A percentile compares a stretch with the other conserved stretches of the same genome.
Conservation (phyloP, 2,113 vertebrate species). For the Coryphaenoides rupestris region DNA sequence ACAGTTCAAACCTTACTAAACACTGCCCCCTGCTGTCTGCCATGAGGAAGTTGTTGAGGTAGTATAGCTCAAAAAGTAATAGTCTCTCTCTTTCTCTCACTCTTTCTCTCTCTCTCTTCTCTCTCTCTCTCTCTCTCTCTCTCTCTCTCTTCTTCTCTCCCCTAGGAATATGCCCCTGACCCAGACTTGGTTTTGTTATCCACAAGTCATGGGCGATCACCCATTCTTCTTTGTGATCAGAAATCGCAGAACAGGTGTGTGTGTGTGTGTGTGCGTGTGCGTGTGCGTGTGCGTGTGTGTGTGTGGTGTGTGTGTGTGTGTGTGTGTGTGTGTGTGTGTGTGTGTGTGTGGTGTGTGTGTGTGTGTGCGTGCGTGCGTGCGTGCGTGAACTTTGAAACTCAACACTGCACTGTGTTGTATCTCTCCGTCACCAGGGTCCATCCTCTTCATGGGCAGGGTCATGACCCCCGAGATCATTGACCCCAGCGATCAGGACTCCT, state of each 20-base stretch:
- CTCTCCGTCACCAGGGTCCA: constrained; percentile 71
- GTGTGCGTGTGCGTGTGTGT: too few relatives aligned
- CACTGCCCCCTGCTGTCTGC: constrained; percentile 29
- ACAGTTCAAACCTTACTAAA: constrained; percentile 8
- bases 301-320: too few relatives aligned
- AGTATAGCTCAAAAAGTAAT: too few relatives aligned
- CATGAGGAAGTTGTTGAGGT: not conserved
- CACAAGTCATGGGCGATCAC: constrained; percentile 95
- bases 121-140: not conserved
- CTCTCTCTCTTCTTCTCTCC: constrained; percentile 19
- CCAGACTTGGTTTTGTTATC: constrained; percentile 92
- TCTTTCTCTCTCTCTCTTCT: not conserved
- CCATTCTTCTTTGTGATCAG: constrained; percentile 95
- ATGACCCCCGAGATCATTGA: constrained; percentile 94
- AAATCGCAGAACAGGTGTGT: constrained; percentile 87
- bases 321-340: too few relatives aligned
- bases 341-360: too few relatives aligned
- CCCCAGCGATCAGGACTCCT: constrained; percentile 82
- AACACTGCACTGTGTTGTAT: not conserved
- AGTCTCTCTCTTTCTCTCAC: not conserved
- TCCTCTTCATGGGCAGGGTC: constrained; percentile 95
- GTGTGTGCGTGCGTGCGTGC: not conserved
- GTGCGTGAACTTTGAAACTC: not conserved
- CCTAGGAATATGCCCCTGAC: constrained; percentile 91
- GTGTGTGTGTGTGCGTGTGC: not conserved